Conservation (phyloP, 2,113 vertebrate species). For the Xenus cinereus region DNA sequence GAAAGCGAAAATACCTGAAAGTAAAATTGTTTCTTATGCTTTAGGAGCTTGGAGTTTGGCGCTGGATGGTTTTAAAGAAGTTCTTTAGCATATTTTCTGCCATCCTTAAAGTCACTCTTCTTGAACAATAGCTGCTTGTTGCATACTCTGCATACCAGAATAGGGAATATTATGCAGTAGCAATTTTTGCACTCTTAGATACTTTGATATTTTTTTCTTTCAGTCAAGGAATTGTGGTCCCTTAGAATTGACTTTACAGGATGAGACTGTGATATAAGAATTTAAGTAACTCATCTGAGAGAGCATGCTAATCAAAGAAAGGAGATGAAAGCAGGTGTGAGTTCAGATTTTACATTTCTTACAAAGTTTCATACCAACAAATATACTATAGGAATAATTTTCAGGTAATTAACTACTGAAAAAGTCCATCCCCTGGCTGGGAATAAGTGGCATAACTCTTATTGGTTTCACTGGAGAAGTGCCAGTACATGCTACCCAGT, state of each 20-base stretch:
- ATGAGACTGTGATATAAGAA: background rate
- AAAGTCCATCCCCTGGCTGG: background rate
- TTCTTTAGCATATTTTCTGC: background rate
- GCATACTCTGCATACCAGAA: accelerated
- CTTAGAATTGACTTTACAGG: background rate
- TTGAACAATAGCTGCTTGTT: background rate
- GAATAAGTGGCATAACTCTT: background rate
- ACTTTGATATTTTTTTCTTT: background rate
- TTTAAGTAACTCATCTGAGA: background rate
- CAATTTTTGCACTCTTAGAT: background rate
- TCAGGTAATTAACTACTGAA: background rate
- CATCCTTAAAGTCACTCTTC: background rate
- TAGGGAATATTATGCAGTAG: background rate
- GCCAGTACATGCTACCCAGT: background rate
- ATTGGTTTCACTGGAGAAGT: background rate
- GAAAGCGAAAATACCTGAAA: background rate
- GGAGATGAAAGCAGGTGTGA: background rate
- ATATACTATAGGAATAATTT: background rate
- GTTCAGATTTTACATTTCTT: background rate
- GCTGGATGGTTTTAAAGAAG: background rate
- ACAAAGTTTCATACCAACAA: background rate
- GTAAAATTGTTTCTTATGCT: background rate
- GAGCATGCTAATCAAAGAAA: background rate
- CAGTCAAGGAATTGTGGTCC: background rate
- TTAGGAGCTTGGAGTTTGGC: background rate